Evolutionary conservation across 2,113 vertebrate genomes (phyloP).

Genomic region (Malurus alboscapulatus): DNA sequence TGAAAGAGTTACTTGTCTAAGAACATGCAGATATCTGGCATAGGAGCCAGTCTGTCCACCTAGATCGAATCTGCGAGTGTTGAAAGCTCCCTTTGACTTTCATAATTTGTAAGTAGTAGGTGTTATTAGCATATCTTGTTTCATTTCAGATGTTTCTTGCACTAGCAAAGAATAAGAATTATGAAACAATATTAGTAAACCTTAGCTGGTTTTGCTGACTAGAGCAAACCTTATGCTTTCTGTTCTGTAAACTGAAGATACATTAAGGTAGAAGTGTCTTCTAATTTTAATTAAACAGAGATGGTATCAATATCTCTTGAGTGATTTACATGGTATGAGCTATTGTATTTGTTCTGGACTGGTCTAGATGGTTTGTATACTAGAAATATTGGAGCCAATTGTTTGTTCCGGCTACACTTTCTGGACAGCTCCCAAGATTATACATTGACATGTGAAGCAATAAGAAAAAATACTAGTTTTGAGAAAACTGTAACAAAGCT

Average conservation of each 20-base stretch:
- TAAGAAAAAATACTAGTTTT: background rate
- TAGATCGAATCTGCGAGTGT: background rate
- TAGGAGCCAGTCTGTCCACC: background rate
- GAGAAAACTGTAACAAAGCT: background rate
- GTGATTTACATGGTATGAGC: background rate
- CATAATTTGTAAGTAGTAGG: slow-evolving; percentile 13
- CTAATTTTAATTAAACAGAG: background rate
- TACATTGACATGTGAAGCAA: background rate
- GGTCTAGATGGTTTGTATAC: background rate
- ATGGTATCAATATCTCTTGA: background rate
- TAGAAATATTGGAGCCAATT: background rate
- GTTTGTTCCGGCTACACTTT: background rate
- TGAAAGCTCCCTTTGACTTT: slow-evolving; percentile 35
- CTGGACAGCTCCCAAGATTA: background rate
- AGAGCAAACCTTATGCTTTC: background rate
- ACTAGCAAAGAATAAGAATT: background rate
- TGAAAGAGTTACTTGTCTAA: background rate
- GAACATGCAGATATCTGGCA: background rate
- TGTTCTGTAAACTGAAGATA: background rate
- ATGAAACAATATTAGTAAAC: slow-evolving; percentile 12
- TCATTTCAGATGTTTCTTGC: slow-evolving; percentile 8
- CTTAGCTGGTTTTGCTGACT: background rate
- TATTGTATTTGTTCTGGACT: background rate
- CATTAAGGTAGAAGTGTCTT: background rate
- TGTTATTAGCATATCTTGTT: slow-evolving; percentile 1